Conservation (phyloP, 1,140 invertebrate genomes). For the Psix sp. region DNA sequence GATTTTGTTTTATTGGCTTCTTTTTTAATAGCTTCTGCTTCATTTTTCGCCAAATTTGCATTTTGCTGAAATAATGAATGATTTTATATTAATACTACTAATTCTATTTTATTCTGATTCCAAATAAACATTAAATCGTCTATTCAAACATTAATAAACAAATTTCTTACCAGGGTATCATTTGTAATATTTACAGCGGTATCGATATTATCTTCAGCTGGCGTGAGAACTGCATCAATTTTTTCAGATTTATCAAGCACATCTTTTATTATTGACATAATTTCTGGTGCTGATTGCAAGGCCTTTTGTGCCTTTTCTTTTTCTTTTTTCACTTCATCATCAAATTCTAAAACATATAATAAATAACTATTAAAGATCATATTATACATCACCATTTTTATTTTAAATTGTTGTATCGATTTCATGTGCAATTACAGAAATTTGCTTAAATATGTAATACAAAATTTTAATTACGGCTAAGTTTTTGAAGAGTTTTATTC, state of each 20-base stretch:
- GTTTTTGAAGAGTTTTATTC: slow-evolving; percentile 88
- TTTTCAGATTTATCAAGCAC: slow-evolving; percentile 81
- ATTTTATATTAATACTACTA: neutral
- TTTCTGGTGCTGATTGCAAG: slow-evolving; percentile 79
- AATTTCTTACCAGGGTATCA: too few species aligned
- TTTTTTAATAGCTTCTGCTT: slow-evolving; percentile 86
- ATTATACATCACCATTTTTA: too few species aligned
- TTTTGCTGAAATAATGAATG: slow-evolving; percentile 69
- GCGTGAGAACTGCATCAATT: slow-evolving; percentile 84
- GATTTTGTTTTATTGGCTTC: slow-evolving; percentile 87
- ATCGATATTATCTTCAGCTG: slow-evolving; percentile 88
- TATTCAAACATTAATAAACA: too few species aligned
- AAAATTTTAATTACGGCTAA: slow-evolving; percentile 83
- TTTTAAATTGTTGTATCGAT: too few species aligned
- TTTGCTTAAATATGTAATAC: neutral
- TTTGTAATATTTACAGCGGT: slow-evolving; percentile 85
- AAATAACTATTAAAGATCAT: too few species aligned
- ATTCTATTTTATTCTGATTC: slow-evolving; percentile 1
- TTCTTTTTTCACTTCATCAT: slow-evolving; percentile 90
- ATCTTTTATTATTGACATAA: slow-evolving; percentile 75
- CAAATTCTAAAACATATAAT: too few species aligned
- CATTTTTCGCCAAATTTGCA: slow-evolving; percentile 67
- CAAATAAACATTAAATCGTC: slow-evolving; percentile 5
- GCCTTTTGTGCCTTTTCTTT: slow-evolving; percentile 82
- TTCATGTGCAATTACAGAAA: slow-evolving; percentile 2